Base-by-base conservation (phyloP, 1,140 invertebrate genomes). In the Hydropsyche tenuis region DNA sequence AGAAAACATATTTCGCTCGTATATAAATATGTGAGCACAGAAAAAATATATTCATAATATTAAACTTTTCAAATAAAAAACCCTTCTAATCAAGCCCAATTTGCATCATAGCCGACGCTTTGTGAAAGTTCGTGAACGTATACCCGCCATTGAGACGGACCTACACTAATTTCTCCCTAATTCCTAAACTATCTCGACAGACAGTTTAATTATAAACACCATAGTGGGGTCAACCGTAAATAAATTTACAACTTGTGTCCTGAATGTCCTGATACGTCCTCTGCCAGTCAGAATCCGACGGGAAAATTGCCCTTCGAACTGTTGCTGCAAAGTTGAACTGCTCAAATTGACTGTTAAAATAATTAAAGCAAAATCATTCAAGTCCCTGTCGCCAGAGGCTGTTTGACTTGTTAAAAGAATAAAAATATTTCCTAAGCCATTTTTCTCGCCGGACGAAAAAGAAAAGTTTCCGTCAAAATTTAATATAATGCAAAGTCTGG, bases 301-400 rank as follows among this genome's bases (percentile, higher is more conserved):
- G 22, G 56, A 60, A 60, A 60, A 60, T 60, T 60, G 22, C 56
- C 56, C 56, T 60, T 60, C 12, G 9, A 60, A 60, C 56, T 48
- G 20, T 3, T 20, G 20, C 51, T 9, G 56, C 56, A 12, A n/a
- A n/a, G n/a, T n/a, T n/a, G n/a, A n/a, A 22, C 48, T 25, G 6
- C 25, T 14, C 56, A 60, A 60, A 60, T 60, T 60, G 56, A 60
- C 56, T 60, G 56, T 27, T 60, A n/a, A 23, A 60, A 60, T 60
- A 60, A 60, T 60, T 60, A 60, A 60, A 60, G 56, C 23, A 22
- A 60, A 60, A 60, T 25, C 56, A 22, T 60, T 2, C 45, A 3
- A 37, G 3, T 3, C 30, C 30, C 16, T 48, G 12, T 20, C 45
- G 12, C 45, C 16, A 12, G 18, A 46, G 9, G 48, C 48, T 20